Conservation (phyloP, 2,888 invertebrate genomes). For the Uropetala carovei region DNA sequence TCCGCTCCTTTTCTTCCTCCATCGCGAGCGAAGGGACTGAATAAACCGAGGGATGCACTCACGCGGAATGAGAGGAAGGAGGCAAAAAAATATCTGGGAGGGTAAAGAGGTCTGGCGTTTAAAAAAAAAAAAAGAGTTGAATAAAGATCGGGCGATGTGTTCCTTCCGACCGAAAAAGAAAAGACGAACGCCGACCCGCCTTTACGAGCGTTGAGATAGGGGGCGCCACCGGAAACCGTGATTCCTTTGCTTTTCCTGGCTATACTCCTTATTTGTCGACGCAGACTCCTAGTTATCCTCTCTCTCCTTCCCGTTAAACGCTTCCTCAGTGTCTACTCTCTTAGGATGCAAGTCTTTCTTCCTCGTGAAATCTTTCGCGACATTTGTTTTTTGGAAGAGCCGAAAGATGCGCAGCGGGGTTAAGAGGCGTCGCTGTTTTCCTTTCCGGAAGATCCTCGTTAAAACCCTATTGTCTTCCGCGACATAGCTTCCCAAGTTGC, state of each 20-base stretch:
- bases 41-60: constrained; percentile 28
- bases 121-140: neutral
- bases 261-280: neutral
- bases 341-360: neutral
- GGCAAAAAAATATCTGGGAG: constrained; percentile 31
- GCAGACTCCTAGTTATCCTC: neutral
- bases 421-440: neutral
- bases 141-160: constrained; percentile 24
- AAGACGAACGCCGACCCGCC: neutral
- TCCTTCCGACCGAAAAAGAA: neutral
- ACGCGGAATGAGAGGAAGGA: neutral
- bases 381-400: neutral
- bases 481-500: neutral
- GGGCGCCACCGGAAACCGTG: neutral
- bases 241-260: neutral
- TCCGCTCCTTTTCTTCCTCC: neutral
- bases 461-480: neutral
- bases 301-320: neutral
- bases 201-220: neutral
- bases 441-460: constrained; percentile 7
- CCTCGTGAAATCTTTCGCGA: neutral
- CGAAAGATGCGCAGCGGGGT: neutral
- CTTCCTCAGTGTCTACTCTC: neutral
- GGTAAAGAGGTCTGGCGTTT: neutral
- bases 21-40: neutral